Conservation (phyloP, 2,797 vertebrate species). For the Coreius guichenoti region DNA sequence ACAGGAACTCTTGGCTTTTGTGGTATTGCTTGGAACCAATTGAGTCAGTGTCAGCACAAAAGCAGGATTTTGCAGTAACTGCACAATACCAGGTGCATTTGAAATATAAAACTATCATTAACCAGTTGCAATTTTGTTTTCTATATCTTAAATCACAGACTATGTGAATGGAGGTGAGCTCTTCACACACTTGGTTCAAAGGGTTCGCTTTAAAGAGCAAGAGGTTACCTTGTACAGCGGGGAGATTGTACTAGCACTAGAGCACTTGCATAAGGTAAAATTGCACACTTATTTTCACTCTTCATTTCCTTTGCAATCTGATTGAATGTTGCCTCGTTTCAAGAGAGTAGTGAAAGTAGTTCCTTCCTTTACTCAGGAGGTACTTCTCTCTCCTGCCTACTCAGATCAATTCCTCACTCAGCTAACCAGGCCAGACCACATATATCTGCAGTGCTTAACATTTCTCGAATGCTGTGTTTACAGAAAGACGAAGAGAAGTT, state of each 20-base stretch:
- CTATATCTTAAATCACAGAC: slow-evolving; percentile 76
- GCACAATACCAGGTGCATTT: slow-evolving; percentile 27
- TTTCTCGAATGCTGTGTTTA: slow-evolving; percentile 56
- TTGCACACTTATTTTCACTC: slow-evolving; percentile 28
- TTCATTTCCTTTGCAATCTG: slow-evolving; percentile 14
- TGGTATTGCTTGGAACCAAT: neutral
- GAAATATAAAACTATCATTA: slow-evolving; percentile 28
- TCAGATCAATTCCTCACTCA: slow-evolving; percentile 51
- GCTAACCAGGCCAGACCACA: slow-evolving; percentile 39
- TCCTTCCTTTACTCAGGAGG: slow-evolving; percentile 33
- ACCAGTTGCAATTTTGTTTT: slow-evolving; percentile 48
- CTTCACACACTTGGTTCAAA: slow-evolving; percentile 98
- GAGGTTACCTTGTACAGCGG: slow-evolving; percentile 96
- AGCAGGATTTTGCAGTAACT: slow-evolving; percentile 9
- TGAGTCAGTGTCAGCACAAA: slow-evolving; percentile 23
- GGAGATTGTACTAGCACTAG: slow-evolving; percentile 93
- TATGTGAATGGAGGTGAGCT: slow-evolving; percentile 98
- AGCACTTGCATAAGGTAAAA: slow-evolving; percentile 95
- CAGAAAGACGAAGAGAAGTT: slow-evolving; percentile 39
- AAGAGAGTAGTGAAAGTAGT: slow-evolving; percentile 21
- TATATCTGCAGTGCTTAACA: slow-evolving; percentile 44
- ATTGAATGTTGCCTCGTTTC: neutral
- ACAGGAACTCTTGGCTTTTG: slow-evolving; percentile 37
- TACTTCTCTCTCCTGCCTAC: slow-evolving; percentile 40
- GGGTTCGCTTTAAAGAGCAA: slow-evolving; percentile 93